Evolutionary conservation across 2,888 invertebrate species (phyloP), one percentile per base, ranked within the genome.

Genomic region (Napeogenes sylphis): DNA sequence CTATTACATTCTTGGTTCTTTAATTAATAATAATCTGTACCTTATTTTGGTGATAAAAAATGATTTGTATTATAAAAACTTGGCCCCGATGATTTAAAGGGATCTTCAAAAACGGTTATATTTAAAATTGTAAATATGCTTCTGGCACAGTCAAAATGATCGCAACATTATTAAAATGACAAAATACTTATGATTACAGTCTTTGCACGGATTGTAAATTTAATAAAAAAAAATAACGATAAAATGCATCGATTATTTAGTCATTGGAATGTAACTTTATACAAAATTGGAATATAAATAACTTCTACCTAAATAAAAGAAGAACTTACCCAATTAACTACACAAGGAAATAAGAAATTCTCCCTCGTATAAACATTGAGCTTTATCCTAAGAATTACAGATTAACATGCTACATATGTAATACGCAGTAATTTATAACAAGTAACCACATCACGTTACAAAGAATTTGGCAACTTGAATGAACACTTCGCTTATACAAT

Each of bases 401-500:
- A 83, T 85, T 83, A 84, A 86, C 83, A 86, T 85, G 84, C 87
- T 87, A 88, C 83, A 83, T 75, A 79, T 74, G 75, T 78, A 79
- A 77, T 83, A 82, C 77, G 80, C 78, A 79, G 76, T 84, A 82
- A 82, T 80, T 21, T 21, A 85, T 79, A 82, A 81, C 82, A 83
- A 76, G 80, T 79, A 81, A 83, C 83, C 79, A 80, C 79, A 80
- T 72, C 70, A 77, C 78, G 82, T 82, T 84, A 90, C 81, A 87
- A 74, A 79, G 79, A 89, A 85, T 90, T 90, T 90, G 90, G 90
- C 90, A 90, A 84, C 87, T 78, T 81, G 81, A 77, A 85, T 88
- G 87, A 90, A 90, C 89, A 88, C 90, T 79, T 78, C 69, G 77
- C 79, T 80, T 81, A 78, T 72, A 69, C 58, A 65, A 62, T 60